Evolutionary conservation across 23 tunicate genomes (phyloP).

Genomic region (Oikopleura vanhoeffeni): DNA sequence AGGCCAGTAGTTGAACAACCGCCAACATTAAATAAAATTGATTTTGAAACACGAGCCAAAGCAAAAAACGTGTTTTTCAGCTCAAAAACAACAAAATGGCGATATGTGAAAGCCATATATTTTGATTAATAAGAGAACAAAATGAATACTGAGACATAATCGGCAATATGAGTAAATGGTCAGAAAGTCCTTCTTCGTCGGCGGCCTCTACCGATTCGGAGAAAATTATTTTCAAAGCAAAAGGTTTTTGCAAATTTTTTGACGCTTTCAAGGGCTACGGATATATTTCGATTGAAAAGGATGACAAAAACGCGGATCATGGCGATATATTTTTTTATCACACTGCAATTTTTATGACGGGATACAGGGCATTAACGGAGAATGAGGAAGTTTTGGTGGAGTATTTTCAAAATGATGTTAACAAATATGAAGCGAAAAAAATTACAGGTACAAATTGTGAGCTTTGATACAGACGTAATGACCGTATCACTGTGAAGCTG

Average conservation of each 20-base stretch:
- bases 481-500: too few relatives aligned
- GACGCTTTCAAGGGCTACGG: neutral
- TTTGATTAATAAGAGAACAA: too few relatives aligned
- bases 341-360: neutral
- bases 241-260: neutral
- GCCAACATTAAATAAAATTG: too few relatives aligned
- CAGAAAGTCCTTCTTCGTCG: neutral
- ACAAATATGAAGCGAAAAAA: neutral
- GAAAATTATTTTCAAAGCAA: neutral
- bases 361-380: neutral
- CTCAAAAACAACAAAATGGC: too few relatives aligned
- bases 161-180: neutral
- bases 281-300: neutral
- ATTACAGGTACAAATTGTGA: too few relatives aligned
- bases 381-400: neutral
- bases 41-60: too few relatives aligned
- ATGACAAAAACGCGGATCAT: neutral
- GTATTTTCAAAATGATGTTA: neutral
- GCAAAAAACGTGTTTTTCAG: too few relatives aligned
- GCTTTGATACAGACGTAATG: too few relatives aligned
- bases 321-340: neutral
- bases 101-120: too few relatives aligned
- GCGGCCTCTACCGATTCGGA: neutral
- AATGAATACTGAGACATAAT: too few relatives aligned
- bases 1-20: too few relatives aligned